These are phyloP conservation scores for Euphydryas editha DNA, from an alignment of 2,888 invertebrate species.

Conservation along the genomic window DNA sequence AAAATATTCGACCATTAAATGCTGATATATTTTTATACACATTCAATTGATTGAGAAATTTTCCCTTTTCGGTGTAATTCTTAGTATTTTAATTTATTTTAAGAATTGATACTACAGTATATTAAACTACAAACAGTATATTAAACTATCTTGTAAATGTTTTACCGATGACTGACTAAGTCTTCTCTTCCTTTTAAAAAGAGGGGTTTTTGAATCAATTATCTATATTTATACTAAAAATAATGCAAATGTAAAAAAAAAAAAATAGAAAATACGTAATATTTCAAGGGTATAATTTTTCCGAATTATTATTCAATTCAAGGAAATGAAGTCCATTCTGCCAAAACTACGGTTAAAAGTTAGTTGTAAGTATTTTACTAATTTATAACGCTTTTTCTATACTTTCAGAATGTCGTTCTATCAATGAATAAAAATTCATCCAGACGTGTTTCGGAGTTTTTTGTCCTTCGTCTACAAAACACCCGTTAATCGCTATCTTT, in stretches of 20 bases:
- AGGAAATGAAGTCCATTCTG: not conserved
- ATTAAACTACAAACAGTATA: no score
- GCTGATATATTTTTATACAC: conserved; percentile 6
- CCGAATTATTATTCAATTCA: no score
- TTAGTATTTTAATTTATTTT: not conserved
- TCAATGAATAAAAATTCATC: conserved; percentile 20
- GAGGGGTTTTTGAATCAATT: no score
- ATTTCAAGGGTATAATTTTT: no score
- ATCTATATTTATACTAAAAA: no score
- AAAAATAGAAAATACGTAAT: no score
- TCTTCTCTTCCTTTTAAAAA: no score
- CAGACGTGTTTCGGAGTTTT: conserved; percentile 23
- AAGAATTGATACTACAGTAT: not conserved
- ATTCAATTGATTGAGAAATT: not conserved
- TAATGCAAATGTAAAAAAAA: no score
- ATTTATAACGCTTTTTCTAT: not conserved
- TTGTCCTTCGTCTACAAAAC: conserved; percentile 24
- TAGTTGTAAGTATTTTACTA: not conserved
- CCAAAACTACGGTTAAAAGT: not conserved
- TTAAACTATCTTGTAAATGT: not conserved
- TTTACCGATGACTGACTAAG: no score
- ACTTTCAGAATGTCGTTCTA: conserved; percentile 1
- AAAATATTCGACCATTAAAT: conserved; percentile 4
- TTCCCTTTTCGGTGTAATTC: not conserved
- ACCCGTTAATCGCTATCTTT: conserved; percentile 57